Percentiles rank a stretch among this genome's conserved stretches.
Evolutionary conservation across 2,888 invertebrate genomes (phyloP).

Genomic region (Ommatoiulus sabulosus): DNA sequence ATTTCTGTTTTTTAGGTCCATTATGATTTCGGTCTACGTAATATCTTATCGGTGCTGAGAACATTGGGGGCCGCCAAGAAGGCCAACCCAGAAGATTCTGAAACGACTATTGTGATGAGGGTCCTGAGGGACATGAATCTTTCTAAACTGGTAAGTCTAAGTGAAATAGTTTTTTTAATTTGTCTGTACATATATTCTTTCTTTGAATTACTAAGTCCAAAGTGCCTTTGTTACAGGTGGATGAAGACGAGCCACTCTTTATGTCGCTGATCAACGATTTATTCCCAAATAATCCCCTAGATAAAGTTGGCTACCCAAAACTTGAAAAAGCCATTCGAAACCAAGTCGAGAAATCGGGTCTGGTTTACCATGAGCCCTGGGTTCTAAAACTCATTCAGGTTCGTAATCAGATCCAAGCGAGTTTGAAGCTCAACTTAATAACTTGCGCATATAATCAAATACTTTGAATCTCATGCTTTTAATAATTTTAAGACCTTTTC

Average conservation of each 20-base stretch:
- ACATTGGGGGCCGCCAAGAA: slow-evolving; percentile 93
- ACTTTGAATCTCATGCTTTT: no score
- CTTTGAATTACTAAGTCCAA: neutral
- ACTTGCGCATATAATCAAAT: no score
- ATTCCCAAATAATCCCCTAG: slow-evolving; percentile 93
- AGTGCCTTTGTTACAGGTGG: slow-evolving; percentile 68
- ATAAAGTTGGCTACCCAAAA: slow-evolving; percentile 90
- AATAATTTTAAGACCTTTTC: no score
- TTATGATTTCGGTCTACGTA: slow-evolving; percentile 95
- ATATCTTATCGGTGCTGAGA: slow-evolving; percentile 92
- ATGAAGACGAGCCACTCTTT: slow-evolving; percentile 98
- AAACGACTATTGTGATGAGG: slow-evolving; percentile 96
- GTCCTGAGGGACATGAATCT: slow-evolving; percentile 97
- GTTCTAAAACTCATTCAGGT: slow-evolving; percentile 92
- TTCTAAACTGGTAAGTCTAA: slow-evolving; percentile 84
- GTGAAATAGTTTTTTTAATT: neutral
- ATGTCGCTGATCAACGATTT: slow-evolving; percentile 94
- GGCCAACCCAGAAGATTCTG: slow-evolving; percentile 89
- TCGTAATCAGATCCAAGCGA: slow-evolving; percentile 53
- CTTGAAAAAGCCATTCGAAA: slow-evolving; percentile 87
- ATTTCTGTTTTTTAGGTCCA: slow-evolving; percentile 77
- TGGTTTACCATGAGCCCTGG: slow-evolving; percentile 96
- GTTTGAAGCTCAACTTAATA: no score
- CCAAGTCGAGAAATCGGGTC: slow-evolving; percentile 82
- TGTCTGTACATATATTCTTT: neutral